These are phyloP conservation scores for Paguma larvata DNA, from an alignment of 2,797 vertebrate genomes.

Conservation along the genomic window DNA sequence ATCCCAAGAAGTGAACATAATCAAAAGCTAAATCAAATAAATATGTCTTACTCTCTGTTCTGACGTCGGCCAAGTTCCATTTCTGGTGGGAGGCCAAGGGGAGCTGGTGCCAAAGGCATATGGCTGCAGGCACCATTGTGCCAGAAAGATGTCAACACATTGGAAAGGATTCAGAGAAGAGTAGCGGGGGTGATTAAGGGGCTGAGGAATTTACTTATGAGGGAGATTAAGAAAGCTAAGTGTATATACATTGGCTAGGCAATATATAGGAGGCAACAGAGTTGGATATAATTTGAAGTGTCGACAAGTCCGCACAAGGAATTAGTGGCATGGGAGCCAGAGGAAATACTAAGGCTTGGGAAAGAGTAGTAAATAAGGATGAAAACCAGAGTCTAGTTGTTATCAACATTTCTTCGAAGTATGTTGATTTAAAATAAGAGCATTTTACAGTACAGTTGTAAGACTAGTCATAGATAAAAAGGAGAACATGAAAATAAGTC, in stretches of 20 bases:
- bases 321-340: constrained; percentile 53
- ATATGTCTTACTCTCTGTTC: constrained; percentile 84
- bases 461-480: background rate
- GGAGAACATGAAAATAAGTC: background rate
- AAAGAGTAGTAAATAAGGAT: constrained; percentile 7
- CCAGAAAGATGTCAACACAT: constrained; percentile 87
- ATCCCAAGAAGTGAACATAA: constrained; percentile 84
- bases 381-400: constrained; percentile 11
- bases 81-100: constrained; percentile 82
- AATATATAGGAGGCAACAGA: constrained; percentile 57
- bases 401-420: background rate
- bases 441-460: background rate
- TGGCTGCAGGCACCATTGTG: constrained; percentile 77
- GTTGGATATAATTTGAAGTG: constrained; percentile 70
- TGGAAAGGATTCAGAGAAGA: constrained; percentile 86
- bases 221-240: constrained; percentile 84
- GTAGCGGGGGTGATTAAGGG: constrained; percentile 84
- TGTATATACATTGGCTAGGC: constrained; percentile 78
- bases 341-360: constrained; percentile 14
- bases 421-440: constrained; percentile 45
- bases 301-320: constrained; percentile 44
- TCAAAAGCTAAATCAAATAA: constrained; percentile 86
- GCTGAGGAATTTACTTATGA: constrained; percentile 85
- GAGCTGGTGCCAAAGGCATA: constrained; percentile 82
- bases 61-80: constrained; percentile 81